Evolutionary conservation across 2,888 invertebrate genomes (phyloP).

Genomic region (Eupithecia centaureata): DNA sequence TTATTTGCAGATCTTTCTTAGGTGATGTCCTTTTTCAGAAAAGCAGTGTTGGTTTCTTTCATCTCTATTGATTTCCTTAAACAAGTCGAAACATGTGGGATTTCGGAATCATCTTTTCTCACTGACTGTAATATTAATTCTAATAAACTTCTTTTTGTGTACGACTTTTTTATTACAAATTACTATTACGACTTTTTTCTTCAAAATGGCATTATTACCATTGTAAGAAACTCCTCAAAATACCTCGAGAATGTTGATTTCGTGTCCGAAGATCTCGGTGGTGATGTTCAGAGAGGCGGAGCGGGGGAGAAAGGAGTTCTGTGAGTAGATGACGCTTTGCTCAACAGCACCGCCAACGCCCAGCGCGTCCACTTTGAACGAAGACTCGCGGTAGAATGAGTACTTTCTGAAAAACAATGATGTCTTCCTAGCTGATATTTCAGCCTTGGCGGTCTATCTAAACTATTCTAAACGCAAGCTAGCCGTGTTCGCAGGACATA

Average conservation of each 20-base stretch:
- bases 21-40: too few species aligned
- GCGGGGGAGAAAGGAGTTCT: slow-evolving; percentile 91
- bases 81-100: background rate
- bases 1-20: background rate
- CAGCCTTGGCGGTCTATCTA: too few species aligned
- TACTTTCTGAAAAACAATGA: slow-evolving; percentile 87
- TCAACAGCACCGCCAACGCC: slow-evolving; percentile 89
- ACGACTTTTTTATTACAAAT: too few species aligned
- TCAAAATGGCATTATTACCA: background rate
- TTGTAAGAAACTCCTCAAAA: background rate
- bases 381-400: slow-evolving; percentile 90
- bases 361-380: slow-evolving; percentile 87
- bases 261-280: slow-evolving; percentile 90
- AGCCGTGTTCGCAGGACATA: too few species aligned
- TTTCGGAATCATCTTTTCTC: background rate
- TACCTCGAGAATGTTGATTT: slow-evolving; percentile 90
- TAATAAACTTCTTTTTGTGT: background rate
- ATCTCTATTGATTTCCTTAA: background rate
- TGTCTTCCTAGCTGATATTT: background rate
- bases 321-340: slow-evolving; percentile 91
- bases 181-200: background rate
- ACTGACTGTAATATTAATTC: background rate
- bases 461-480: too few species aligned
- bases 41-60: too few species aligned
- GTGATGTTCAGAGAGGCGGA: slow-evolving; percentile 89